Conservation (phyloP, 2,797 vertebrate species). For the Notolepis coatsorum region DNA sequence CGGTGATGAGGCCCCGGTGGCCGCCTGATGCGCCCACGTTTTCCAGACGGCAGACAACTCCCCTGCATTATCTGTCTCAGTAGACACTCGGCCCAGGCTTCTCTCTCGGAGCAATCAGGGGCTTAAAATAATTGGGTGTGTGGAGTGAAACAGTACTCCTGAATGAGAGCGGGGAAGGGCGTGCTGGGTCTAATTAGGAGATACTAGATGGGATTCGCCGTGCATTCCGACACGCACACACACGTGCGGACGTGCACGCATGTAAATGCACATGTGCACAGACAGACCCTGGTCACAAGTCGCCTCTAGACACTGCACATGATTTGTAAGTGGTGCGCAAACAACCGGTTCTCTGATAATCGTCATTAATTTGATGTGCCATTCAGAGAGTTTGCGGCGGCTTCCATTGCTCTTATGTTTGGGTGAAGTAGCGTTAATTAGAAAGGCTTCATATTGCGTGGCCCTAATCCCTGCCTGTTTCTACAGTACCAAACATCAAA, state of each 20-base stretch:
- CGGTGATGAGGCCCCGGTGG: conserved; percentile 59
- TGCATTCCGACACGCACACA: conserved; percentile 64
- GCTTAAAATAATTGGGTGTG: conserved; percentile 86
- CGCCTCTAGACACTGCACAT: conserved; percentile 36
- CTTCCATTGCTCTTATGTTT: conserved; percentile 50
- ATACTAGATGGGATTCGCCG: conserved; percentile 81
- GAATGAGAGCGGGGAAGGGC: conserved; percentile 52
- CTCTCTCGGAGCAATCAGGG: conserved; percentile 85
- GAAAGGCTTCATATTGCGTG: conserved; percentile 70
- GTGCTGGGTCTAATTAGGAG: conserved; percentile 90
- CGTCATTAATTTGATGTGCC: conserved; percentile 72
- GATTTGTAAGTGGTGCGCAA: conserved; percentile 37
- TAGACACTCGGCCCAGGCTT: conserved; percentile 69
- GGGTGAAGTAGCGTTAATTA: conserved; percentile 76
- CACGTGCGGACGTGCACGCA: not conserved
- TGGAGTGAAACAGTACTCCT: conserved; percentile 80
- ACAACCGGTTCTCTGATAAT: conserved; percentile 68
- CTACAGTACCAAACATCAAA: conserved; percentile 68
- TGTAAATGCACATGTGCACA: not conserved
- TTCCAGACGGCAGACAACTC: conserved; percentile 67
- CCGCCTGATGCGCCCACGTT: conserved; percentile 62
- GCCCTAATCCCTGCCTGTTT: conserved; percentile 69
- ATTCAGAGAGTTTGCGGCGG: conserved; percentile 49
- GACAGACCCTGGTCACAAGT: not conserved
- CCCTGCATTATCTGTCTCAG: conserved; percentile 78